These are phyloP conservation scores for Gila orcuttii DNA, from an alignment of 2,113 vertebrate species.

Conservation along the genomic window DNA sequence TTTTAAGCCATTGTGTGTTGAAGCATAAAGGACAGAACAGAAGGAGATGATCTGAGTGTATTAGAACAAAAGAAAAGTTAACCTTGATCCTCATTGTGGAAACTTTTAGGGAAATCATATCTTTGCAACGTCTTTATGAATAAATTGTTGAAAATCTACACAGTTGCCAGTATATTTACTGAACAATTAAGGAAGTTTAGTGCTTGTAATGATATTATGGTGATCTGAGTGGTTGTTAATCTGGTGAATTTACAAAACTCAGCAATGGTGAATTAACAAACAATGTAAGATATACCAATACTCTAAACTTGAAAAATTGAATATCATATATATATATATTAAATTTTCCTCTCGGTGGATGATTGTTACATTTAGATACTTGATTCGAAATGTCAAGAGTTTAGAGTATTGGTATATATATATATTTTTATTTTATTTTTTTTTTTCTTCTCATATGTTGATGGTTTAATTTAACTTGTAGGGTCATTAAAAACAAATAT, in stretches of 20 bases:
- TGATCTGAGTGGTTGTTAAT: background rate
- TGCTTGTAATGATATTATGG: background rate
- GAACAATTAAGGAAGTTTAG: background rate
- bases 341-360: no score
- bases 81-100: constrained; percentile 2
- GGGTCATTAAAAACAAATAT: no score
- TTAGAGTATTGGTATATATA: no score
- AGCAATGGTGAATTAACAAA: no score
- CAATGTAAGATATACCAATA: background rate
- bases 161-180: background rate
- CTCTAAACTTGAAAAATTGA: no score
- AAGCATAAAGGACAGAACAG: constrained; percentile 13
- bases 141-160: background rate
- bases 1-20: background rate
- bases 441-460: no score
- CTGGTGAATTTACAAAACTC: background rate
- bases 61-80: constrained; percentile 12
- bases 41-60: background rate
- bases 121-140: background rate
- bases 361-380: no score
- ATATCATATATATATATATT: no score
- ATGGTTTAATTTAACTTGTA: no score
- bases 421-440: no score
- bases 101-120: background rate
- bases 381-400: no score